Base-by-base conservation (phyloP, 2,888 invertebrate genomes). In the Leucophenga montana region DNA sequence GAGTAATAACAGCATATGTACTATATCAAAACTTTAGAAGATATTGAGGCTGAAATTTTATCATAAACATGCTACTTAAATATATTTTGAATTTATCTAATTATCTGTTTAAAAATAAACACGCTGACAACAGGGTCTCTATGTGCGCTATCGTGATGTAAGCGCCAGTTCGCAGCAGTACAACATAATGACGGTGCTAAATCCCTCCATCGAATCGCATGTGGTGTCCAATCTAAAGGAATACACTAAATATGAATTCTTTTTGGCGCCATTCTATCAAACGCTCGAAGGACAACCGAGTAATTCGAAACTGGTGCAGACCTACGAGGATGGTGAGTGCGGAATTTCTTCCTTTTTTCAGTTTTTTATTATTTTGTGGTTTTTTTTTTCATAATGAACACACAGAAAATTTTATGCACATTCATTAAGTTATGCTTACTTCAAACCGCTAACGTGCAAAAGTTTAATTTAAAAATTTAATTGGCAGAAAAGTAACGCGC, bases 231-330 rank as follows among this genome's bases (percentile, higher is more conserved):
- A 93, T 85, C 89, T 97, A 72, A 91, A 92, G 77, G 95, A 95
- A 84, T 95, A 91, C 87, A 94, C 95, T 18, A 93, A 93, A 85
- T 97, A 97, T 87, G 95, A 96, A 88, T 94, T 97, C 85, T 95
- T 96, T 86, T 91, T 97, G 71, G 93, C 95, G 46, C 96, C 96
- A 1, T 97, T 95, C 89, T 95, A 93, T 88, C 93, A 93, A 82
- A 93, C 92, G n/a, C 92, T 95, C 46, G 95, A 98, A 88, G 98
- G 98, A 5, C 95, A 95, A 86, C 97, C 97, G 57, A 97, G 97
- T 71, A 98, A 98, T 89, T 94, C 96, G 48, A 93, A 94, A 87
- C 91, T 93, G 62, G 95, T 95, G 56, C 93, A 93, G 77, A 98
- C 97, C 6, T 91, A 94, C 73, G 97, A 97, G 90, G 97, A 97